Base-by-base conservation (phyloP, 1,140 invertebrate genomes). In the Atta colombica region DNA sequence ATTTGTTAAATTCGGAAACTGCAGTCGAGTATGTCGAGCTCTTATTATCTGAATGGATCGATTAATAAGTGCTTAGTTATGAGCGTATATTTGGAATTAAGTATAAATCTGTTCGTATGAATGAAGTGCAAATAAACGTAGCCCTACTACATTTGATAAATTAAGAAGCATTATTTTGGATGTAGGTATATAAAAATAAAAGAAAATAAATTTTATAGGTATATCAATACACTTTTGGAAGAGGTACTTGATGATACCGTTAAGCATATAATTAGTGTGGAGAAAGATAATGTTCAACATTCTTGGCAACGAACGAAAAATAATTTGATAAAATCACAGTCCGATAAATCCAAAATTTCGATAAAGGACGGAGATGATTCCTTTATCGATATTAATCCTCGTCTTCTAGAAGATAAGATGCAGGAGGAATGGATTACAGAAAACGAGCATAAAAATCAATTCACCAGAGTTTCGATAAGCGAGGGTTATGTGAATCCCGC, bases 181-280 rank as follows among this genome's bases (percentile, higher is more conserved):
- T 1, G 14, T 21, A 6, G 25, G 4, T 77, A 10, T 53, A 45
- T 45, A 10, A 45, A 45, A 1, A 45, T n/a, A 28, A 58, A 14
- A 1, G 14, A 60, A 49, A 28, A 21, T 53, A 8, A 81, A 69
- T 81, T 69, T 14, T 51, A 35, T n/a, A 84, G 80, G 75, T 94
- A 93, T 8, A 94, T 94, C 31, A 92, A 94, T 66, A 90, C 90
- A 31, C 87, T 94, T 1, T 87, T 94, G 2, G 91, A 94, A 6
- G 94, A 94, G 74, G 93, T 94, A 18, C 69, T 94, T 16, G 91
- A 91, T 58, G 94, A 94, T 71, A 94, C 94, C 2, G 92, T 94
- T 35, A 93, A 89, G 45, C 91, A 93, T 51, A 74, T 94, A 8
- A 91, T 88, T 7, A 69, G 69, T 3, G 28, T 65, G 2, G 77